Base-by-base conservation (phyloP, 2,888 invertebrate genomes). In the Acheta domesticus region DNA sequence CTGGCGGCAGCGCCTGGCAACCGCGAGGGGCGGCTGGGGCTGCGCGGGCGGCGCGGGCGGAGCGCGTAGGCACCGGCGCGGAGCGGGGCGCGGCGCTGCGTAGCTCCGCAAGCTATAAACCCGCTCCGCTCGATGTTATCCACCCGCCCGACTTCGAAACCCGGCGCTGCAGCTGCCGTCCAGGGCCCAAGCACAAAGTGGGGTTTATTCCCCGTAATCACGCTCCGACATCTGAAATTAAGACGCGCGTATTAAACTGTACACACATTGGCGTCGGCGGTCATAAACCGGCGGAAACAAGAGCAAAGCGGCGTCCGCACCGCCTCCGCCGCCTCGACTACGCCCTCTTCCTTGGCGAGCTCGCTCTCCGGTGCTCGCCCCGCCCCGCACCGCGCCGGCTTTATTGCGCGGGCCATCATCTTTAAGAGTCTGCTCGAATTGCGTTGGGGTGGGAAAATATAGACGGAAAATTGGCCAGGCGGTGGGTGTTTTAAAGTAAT, bases 131-230 rank as follows among this genome's bases (percentile, higher is more conserved):
- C 62, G 62, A 62, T 62, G 62, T 62, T 62, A 62, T 62, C 62
- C 62, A n/a, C n/a, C 62, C 62, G 62, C 14, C 62, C 62, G 62
- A 5, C 62, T 62, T 62, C 62, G 62, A 62, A 62, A 3, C 62
- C 62, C 62, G 62, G 62, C 62, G 62, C 14, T 5, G 62, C n/a
- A 62, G 62, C 62, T 19, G 62, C 62, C n/a, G 62, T n/a, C 62
- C 16, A 62, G 62, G 62, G 14, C 62, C 62, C n/a, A n/a, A 14
- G 62, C 62, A 62, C 62, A 62, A 62, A 62, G 62, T 62, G 62
- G 62, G n/a, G 62, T 62, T 62, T 62, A 62, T 62, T 62, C 62
- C 62, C 62, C n/a, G 62, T 62, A 62, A 62, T 62, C 62, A 62
- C 62, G 14, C 62, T 8, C 62, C 62, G 62, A 62, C 62, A 62